Conservation (phyloP, 2,113 vertebrate species). For the Hystrix cristata region DNA sequence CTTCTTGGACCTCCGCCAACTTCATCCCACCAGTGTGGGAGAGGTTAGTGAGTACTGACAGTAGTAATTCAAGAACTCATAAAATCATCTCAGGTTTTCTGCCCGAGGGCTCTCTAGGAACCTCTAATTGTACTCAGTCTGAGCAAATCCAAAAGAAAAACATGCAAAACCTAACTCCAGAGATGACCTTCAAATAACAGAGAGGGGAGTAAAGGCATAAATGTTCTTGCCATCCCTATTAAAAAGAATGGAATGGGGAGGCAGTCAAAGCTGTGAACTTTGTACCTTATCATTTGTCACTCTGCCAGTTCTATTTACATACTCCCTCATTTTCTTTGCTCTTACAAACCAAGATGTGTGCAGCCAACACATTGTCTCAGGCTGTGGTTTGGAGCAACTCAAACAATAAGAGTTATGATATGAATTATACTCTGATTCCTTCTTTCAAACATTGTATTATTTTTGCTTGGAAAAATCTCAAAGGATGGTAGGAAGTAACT, state of each 20-base stretch:
- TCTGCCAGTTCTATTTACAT: neutral
- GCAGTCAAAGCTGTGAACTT: neutral
- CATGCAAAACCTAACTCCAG: neutral
- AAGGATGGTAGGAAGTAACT: neutral
- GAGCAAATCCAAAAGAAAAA: neutral
- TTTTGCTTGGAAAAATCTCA: neutral
- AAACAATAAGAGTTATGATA: neutral
- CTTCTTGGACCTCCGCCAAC: neutral
- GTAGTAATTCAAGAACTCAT: neutral
- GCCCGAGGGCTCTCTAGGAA: neutral
- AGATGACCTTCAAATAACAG: neutral
- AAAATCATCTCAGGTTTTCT: neutral
- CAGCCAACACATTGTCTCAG: neutral
- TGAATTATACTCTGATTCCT: neutral
- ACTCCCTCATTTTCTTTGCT: neutral
- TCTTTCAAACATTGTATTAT: neutral
- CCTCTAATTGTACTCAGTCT: neutral
- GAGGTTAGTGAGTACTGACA: neutral
- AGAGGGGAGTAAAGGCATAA: accelerated
- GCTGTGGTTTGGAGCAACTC: neutral
- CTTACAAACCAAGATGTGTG: neutral
- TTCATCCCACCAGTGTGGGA: neutral
- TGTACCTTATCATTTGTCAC: neutral
- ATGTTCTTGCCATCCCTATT: neutral
- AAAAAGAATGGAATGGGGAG: neutral